Conservation (phyloP, 2,113 vertebrate species). For the Chroicocephalus ridibundus region DNA sequence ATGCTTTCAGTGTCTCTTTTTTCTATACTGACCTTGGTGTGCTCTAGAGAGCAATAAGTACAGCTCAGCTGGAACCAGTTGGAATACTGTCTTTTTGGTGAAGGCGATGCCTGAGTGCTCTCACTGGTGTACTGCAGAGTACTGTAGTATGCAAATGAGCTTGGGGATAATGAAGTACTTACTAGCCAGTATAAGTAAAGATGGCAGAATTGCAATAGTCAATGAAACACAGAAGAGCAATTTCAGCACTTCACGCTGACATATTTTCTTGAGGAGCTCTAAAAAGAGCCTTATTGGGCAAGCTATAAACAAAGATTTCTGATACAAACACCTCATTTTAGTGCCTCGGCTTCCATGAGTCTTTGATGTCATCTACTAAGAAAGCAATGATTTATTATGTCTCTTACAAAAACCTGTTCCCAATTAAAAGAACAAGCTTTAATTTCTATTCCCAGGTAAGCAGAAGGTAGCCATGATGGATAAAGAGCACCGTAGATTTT, state of each 20-base stretch:
- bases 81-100: not conserved
- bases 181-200: not conserved
- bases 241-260: not conserved
- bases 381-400: not conserved
- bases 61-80: not conserved
- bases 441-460: not conserved
- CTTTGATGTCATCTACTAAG: not conserved
- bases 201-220: not conserved
- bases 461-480: not conserved
- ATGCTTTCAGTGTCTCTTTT: not conserved
- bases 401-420: not conserved
- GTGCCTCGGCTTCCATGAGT: not conserved
- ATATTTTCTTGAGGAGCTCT: not conserved
- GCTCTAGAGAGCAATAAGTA: not conserved
- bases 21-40: not conserved
- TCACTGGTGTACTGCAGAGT: not conserved
- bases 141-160: not conserved
- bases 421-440: not conserved
- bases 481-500: not conserved
- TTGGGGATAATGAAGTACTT: not conserved
- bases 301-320: not conserved
- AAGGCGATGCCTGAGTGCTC: not conserved
- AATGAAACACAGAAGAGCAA: not conserved
- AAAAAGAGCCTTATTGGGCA: not conserved
- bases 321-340: not conserved